Evolutionary conservation across 1,140 invertebrate species (phyloP).

Genomic region (Mercenaria mercenaria): DNA sequence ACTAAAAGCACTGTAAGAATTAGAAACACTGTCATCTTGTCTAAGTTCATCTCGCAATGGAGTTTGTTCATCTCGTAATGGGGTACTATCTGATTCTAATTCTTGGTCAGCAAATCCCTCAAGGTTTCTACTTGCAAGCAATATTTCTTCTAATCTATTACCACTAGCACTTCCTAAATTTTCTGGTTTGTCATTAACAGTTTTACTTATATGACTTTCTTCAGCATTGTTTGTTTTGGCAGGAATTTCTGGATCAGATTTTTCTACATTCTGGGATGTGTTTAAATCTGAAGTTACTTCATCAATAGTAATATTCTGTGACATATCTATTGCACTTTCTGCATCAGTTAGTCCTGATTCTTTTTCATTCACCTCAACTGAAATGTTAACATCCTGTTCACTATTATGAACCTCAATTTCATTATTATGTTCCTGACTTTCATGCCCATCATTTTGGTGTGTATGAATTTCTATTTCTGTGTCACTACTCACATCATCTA

Average conservation of each 20-base stretch:
- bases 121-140: not conserved
- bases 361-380: not conserved
- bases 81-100: not conserved
- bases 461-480: constrained; percentile 12
- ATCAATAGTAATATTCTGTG: constrained; percentile 23
- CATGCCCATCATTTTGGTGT: not conserved
- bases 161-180: not conserved
- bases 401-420: constrained; percentile 10
- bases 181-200: not conserved
- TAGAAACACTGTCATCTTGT: constrained; percentile 62
- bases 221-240: not conserved
- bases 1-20: constrained; percentile 59
- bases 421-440: constrained; percentile 2
- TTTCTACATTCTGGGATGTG: not conserved
- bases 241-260: not conserved
- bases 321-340: constrained; percentile 2
- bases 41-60: constrained; percentile 23
- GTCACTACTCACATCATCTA: constrained; percentile 38
- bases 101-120: not conserved
- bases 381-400: constrained; percentile 10
- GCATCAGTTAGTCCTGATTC: not conserved
- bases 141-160: not conserved
- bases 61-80: constrained; percentile 29
- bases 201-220: not conserved
- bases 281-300: constrained; percentile 3